Base-by-base conservation (phyloP, 2,797 vertebrate species). In the Sebastes aleutianus region DNA sequence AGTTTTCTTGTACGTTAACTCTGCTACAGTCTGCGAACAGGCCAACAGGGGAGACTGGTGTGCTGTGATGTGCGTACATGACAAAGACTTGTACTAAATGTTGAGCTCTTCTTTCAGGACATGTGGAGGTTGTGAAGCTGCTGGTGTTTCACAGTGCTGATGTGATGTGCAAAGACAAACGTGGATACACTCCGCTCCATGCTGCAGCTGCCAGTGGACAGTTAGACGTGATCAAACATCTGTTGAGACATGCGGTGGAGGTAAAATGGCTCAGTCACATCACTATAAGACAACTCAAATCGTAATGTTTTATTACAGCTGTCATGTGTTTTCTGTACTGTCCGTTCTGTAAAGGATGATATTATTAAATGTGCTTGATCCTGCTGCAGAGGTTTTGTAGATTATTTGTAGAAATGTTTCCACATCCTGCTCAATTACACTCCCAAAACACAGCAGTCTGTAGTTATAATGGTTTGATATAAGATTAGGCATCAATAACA, bases 151-250 rank as follows among this genome's bases (percentile, higher is more conserved):
- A 96, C 6, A 95, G 97, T 24, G 97, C 96, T 4, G 97, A 98
- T 6, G 95, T 96, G 31, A 93, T 91, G 70, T 98, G 97, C 85
- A 97, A 97, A 89, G 98, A 99, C 92, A 97, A 96, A 90, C 95
- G 92, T 78, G 98, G 98, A 74, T 99, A 99, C 87, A 97, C 97
- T 4, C 95, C 98, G n/a, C 96, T 99, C n/a, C 98, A 99, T 39
- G 97, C 96, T 0, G 98, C 98, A 0, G 97, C 98, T 1, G 96
- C 97, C 85, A 95, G 95, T 2, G 98, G 98, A 74, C 98, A 98
- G 89, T 91, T 97, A 1, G 97, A 98, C 1, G 94, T 97, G 5
- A 95, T 98, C 87, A 96, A 96, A 76, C 97, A 97, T 91, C 96
- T 99, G 54, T 89, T 99, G 82, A 95, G 95, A 79, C 94, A 97